These are phyloP conservation scores for Acanthiza pusilla DNA, from an alignment of 2,797 vertebrate species.

Conservation along the genomic window DNA sequence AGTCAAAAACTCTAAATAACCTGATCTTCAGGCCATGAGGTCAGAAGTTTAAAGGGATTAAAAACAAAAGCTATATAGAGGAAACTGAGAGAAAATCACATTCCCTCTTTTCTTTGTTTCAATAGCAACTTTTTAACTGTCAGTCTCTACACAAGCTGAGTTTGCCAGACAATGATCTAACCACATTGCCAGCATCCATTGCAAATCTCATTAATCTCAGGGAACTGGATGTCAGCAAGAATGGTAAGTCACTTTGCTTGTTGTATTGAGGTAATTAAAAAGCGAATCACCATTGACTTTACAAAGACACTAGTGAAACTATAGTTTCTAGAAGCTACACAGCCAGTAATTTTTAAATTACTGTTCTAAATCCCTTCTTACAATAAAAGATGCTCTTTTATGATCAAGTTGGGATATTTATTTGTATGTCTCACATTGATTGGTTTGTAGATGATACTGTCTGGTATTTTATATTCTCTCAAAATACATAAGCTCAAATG, in stretches of 20 bases:
- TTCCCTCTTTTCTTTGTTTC: constrained; percentile 50
- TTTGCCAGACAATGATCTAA: constrained; percentile 97
- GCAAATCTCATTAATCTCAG: constrained; percentile 99
- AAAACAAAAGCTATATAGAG: background rate
- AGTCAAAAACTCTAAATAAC: background rate
- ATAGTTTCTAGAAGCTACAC: background rate
- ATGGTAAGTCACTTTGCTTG: constrained; percentile 84
- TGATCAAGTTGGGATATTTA: background rate
- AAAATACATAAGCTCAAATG: background rate
- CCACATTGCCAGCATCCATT: constrained; percentile 90
- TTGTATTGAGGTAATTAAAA: background rate
- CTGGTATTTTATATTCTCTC: background rate
- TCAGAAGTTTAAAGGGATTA: constrained; percentile 1
- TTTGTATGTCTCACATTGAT: background rate
- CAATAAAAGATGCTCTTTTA: background rate
- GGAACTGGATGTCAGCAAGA: constrained; percentile 99
- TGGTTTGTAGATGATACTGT: background rate
- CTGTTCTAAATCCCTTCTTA: background rate
- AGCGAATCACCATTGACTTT: background rate
- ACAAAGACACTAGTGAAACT: background rate
- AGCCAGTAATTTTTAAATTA: background rate
- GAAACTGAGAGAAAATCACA: constrained; percentile 24
- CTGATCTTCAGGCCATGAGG: background rate
- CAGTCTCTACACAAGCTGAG: constrained; percentile 94
- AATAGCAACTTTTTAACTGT: constrained; percentile 99